Conservation (phyloP, 2,113 vertebrate genomes). For the Camelus bactrianus region DNA sequence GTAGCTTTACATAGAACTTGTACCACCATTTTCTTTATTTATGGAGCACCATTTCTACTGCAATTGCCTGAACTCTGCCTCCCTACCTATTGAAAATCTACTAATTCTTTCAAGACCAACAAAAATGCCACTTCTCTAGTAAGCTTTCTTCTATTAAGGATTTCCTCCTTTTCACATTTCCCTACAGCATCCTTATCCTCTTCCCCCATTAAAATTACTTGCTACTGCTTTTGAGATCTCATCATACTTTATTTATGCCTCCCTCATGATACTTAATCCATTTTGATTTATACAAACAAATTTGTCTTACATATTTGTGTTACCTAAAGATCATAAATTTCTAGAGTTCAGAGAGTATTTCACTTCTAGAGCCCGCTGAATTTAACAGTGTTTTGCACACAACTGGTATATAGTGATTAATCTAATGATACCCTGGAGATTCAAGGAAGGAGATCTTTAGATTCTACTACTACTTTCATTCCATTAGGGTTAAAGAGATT, state of each 20-base stretch:
- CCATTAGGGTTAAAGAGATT: not conserved
- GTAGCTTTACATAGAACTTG: constrained; percentile 21
- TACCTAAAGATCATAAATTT: not conserved
- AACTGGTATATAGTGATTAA: not conserved
- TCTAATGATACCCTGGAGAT: not conserved
- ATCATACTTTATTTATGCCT: not conserved
- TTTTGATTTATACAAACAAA: constrained; percentile 28
- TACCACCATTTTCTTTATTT: not conserved
- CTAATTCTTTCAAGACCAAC: constrained; percentile 22
- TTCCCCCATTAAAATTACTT: not conserved
- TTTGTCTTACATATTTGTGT: not conserved
- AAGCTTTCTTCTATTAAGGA: not conserved
- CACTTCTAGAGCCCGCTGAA: not conserved
- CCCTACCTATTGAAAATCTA: not conserved
- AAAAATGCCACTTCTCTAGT: not conserved
- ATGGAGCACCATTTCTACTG: not conserved
- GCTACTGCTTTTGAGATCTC: not conserved
- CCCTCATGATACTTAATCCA: not conserved
- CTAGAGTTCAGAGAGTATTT: not conserved
- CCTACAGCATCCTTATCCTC: not conserved
- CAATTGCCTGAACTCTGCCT: constrained; percentile 8
- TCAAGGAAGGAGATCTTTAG: not conserved
- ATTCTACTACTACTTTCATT: not conserved
- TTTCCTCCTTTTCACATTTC: not conserved
- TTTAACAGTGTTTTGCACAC: constrained; percentile 20